These are phyloP conservation scores for Drosophila littoralis DNA, from an alignment of 1,140 invertebrate species.

Conservation along the genomic window DNA sequence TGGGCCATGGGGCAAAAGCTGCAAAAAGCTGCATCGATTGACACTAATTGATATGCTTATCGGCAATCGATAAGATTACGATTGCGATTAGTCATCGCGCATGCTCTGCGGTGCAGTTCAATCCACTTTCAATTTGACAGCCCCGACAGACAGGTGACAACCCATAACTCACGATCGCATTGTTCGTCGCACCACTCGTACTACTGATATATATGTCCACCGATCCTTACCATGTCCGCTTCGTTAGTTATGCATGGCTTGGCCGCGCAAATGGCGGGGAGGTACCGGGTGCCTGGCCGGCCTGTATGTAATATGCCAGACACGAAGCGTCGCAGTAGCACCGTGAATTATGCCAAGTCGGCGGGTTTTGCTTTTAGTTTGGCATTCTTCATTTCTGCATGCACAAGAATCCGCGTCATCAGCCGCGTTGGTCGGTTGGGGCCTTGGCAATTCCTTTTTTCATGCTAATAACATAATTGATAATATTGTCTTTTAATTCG, in stretches of 20 bases:
- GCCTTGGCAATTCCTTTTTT: conserved; percentile 44
- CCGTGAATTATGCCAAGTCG: conserved; percentile 37
- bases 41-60: conserved; percentile 84
- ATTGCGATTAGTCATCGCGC: conserved; percentile 63
- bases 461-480: conserved; percentile 82
- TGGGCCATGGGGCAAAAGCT: conserved; percentile 24
- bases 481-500: conserved; percentile 84
- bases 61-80: conserved; percentile 65
- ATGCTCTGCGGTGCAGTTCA: conserved; percentile 55
- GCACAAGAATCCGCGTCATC: conserved; percentile 51
- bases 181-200: conserved; percentile 17
- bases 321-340: conserved; percentile 61
- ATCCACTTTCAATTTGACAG: conserved; percentile 84
- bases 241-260: conserved; percentile 66
- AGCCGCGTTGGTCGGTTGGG: not conserved
- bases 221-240: conserved; percentile 69
- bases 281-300: not conserved
- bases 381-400: conserved; percentile 53
- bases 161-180: conserved; percentile 74
- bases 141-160: conserved; percentile 84
- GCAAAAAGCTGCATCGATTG: conserved; percentile 42
- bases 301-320: conserved; percentile 56
- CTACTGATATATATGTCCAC: conserved; percentile 16
- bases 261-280: not conserved
- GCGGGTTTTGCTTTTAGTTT: conserved; percentile 20